phyloP scores from a whole-genome alignment of 1,140 invertebrate species.

The Gryllus bimaculatus region DNA sequence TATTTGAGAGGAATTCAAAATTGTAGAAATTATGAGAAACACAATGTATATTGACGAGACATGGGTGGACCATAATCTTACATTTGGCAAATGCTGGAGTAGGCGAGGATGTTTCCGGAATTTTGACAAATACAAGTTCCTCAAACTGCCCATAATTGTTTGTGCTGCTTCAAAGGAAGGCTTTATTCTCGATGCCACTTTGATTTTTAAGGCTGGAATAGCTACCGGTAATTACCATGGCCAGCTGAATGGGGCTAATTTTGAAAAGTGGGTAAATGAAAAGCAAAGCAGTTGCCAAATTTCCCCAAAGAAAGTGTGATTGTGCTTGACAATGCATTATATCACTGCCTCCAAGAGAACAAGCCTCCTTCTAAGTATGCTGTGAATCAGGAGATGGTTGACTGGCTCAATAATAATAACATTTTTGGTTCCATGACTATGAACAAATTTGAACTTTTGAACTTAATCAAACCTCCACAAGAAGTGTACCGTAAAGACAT shows the following conservation, averaged over 20 bases:
- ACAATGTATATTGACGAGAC: neutral
- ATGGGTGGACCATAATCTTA: neutral
- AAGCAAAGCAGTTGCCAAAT: conserved; percentile 29
- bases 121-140: neutral
- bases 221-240: conserved; percentile 28
- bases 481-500: neutral
- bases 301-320: conserved; percentile 27
- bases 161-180: neutral
- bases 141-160: neutral
- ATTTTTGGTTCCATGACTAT: neutral
- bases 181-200: neutral
- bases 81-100: neutral
- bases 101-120: neutral
- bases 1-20: neutral
- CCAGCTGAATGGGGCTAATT: conserved; percentile 27
- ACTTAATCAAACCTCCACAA: neutral
- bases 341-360: conserved; percentile 29
- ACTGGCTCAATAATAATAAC: conserved; percentile 24
- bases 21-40: neutral
- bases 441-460: neutral
- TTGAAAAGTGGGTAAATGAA: conserved; percentile 24
- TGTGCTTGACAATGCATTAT: conserved; percentile 34
- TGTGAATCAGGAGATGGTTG: conserved; percentile 27
- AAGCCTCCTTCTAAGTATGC: conserved; percentile 24
- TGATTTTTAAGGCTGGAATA: neutral